Conservation (phyloP, 2,113 vertebrate species). For the Lophius piscatorius region DNA sequence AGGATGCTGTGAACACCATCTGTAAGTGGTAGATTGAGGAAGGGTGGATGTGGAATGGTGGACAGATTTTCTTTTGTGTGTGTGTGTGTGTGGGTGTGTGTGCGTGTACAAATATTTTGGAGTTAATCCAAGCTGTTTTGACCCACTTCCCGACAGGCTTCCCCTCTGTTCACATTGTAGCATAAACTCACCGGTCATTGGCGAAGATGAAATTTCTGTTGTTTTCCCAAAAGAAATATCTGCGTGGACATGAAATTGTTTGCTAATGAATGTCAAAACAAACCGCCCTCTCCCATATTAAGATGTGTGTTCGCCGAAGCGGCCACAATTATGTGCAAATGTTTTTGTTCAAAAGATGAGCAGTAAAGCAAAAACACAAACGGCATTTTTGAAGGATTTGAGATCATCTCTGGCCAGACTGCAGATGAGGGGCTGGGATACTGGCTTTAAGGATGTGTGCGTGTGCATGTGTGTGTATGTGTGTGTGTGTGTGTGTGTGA, state of each 20-base stretch:
- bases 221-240: constrained; percentile 35
- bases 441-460: constrained; percentile 32
- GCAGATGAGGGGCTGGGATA: constrained; percentile 40
- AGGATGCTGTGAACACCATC: constrained; percentile 26
- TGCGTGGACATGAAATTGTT: constrained; percentile 18
- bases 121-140: constrained; percentile 61
- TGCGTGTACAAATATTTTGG: constrained; percentile 52
- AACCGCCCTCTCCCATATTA: background rate
- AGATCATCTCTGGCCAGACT: constrained; percentile 65
- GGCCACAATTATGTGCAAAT: background rate
- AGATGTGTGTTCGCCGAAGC: constrained; percentile 5
- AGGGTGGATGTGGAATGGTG: constrained; percentile 40
- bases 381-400: constrained; percentile 55
- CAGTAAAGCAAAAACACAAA: constrained; percentile 39
- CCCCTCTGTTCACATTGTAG: constrained; percentile 38
- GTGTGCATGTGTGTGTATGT: constrained; percentile 32
- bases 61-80: constrained; percentile 13
- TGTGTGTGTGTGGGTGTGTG: constrained; percentile 19
- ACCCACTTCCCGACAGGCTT: constrained; percentile 63
- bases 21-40: constrained; percentile 11
- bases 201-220: constrained; percentile 45
- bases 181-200: constrained; percentile 25
- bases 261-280: constrained; percentile 15
- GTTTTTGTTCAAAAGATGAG: constrained; percentile 44
- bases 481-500: constrained; percentile 27